phyloP scores from a whole-genome alignment of 1,140 invertebrate genomes.

The Anastrepha obliqua region DNA sequence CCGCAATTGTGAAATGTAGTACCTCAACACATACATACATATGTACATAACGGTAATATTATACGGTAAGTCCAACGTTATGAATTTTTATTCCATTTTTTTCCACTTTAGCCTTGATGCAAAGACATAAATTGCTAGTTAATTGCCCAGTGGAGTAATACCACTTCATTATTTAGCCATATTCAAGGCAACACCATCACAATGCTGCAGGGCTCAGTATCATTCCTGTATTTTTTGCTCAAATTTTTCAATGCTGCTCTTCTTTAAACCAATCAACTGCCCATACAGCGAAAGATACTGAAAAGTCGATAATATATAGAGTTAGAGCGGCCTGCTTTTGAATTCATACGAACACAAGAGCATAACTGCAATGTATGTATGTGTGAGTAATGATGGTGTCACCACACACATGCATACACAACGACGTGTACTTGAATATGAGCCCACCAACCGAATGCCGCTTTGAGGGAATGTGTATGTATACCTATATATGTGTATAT shows the following conservation, averaged over 20 bases:
- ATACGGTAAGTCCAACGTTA: conserved; percentile 20
- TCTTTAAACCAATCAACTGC: too few relatives aligned
- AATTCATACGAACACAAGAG: neutral
- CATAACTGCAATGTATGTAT: neutral
- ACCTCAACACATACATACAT: neutral
- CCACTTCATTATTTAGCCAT: conserved; percentile 50
- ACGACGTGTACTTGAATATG: neutral
- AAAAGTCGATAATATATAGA: neutral
- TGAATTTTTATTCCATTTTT: conserved; percentile 13
- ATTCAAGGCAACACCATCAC: neutral
- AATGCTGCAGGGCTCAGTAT: neutral
- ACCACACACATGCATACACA: neutral
- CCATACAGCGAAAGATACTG: neutral
- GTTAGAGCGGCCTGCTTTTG: neutral
- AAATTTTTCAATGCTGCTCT: neutral
- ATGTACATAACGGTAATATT: neutral
- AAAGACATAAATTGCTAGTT: conserved; percentile 46
- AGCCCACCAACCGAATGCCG: neutral
- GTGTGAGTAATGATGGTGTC: neutral
- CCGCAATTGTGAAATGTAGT: neutral
- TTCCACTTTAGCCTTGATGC: neutral
- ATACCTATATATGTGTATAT: neutral
- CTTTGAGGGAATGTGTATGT: neutral
- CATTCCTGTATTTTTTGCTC: neutral
- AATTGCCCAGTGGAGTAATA: conserved; percentile 42